Base-by-base conservation (phyloP, 2,888 invertebrate genomes). In the Parochlus steinenii region DNA sequence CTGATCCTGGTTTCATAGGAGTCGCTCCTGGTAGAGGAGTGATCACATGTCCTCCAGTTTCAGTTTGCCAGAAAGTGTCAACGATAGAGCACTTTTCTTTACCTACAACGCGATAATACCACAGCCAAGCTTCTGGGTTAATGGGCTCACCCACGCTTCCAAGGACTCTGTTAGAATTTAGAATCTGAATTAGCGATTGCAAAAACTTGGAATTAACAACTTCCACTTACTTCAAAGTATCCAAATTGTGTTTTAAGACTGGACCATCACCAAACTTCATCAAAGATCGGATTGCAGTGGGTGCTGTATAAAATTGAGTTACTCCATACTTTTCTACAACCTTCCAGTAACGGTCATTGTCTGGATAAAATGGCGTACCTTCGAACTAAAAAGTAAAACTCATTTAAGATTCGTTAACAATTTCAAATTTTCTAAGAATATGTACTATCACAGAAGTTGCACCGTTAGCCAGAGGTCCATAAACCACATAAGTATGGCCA, bases 51-150 rank as follows among this genome's bases (percentile, higher is more conserved):
- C 97, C 97, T 6, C 97, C 97, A 5, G 97, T 98, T 65, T 98
- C 98, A 1, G 98, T 98, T 63, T 98, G 98, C 97, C 97, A 98
- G 62, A 92, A 98, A 0, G 98, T 99, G 55, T 99, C 98, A 1
- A 85, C 87, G 50, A 99, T 81, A 37, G 93, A 86, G 58, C 89
- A 89, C 42, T 71, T 74, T 30, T 72, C 71, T 41, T 73, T 69
- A 4, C 93, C 93, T 17, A 93, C 71, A 19, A 76, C 52, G 45
- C 75, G 69, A 56, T 90, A 79, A 58, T 92, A 95, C 95, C 95
- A 97, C 31, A 81, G 56, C 95, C 95, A 97, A 0, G 95, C 95
- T 56, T 95, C 95, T 0, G 93, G 82, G 59, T 98, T 98, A 44
- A 98, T 98, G 1, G 98, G 98, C 56, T 99, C 98, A 2, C 98